Conservation (phyloP, 2,888 invertebrate genomes). For the Stramonita haemastoma region DNA sequence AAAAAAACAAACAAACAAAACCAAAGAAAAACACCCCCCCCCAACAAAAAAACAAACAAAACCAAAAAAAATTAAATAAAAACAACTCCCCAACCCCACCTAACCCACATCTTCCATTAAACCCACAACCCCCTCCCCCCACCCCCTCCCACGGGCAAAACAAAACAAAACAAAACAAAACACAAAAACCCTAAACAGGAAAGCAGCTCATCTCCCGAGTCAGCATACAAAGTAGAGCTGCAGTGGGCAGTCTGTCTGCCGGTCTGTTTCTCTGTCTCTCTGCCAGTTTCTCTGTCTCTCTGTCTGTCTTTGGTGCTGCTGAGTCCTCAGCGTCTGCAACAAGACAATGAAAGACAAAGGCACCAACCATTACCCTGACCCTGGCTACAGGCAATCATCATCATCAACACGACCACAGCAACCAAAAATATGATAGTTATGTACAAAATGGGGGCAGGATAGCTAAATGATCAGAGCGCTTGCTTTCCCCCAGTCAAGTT, state of each 20-base stretch:
- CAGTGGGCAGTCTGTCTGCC: neutral
- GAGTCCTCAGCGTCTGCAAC: conserved; percentile 15
- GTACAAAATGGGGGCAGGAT: too few species aligned
- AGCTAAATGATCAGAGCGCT: too few species aligned
- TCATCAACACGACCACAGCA: neutral
- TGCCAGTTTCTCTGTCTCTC: neutral
- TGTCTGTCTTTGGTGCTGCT: neutral
- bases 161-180: neutral
- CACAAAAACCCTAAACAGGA: neutral
- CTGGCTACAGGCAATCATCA: neutral
- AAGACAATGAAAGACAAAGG: neutral
- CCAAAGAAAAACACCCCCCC: too few species aligned
- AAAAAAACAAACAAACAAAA: too few species aligned
- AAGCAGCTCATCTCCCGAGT: neutral
- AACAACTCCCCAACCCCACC: too few species aligned
- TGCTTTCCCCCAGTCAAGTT: too few species aligned
- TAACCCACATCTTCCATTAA: too few species aligned
- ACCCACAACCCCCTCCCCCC: too few species aligned
- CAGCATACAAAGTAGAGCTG: neutral
- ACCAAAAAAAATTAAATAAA: too few species aligned
- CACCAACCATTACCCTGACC: neutral
- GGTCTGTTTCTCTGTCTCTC: neutral
- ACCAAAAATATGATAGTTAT: neutral
- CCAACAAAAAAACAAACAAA: too few species aligned
- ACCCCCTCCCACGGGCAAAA: too few species aligned